Base-by-base conservation (phyloP, 2,113 vertebrate genomes). In the Mormyrus lacerda region DNA sequence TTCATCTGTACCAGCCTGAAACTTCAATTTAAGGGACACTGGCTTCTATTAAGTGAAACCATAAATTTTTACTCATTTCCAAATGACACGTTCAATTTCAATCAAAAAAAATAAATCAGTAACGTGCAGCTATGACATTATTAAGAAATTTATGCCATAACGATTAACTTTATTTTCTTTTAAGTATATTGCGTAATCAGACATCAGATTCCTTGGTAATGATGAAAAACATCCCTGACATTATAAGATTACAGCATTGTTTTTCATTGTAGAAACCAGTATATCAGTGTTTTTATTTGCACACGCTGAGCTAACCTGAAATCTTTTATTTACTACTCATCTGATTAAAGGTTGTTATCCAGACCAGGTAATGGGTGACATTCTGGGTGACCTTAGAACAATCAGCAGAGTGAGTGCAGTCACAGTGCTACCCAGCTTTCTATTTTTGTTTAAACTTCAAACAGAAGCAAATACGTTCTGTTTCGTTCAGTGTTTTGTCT, bases 161-260 rank as follows among this genome's bases (percentile, higher is more conserved):
- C 7, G 19, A 84, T 84, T 44, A 24, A 45, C 24, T 44, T 47
- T 47, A 19, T 83, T 47, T 39, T 83, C 15, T 45, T 83, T 83
- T 44, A 42, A 44, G 44, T 10, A 47, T 10, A 83, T 21, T 21
- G 1, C 11, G 42, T 84, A 84, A 84, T 84, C 82, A 84, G 19
- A 84, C 82, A 84, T 84, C 42, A 45, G 44, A 47, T 84, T n/a
- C 19, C 82, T 11, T 84, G 44, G 21, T 84, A 9, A 2, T 84
- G 39, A 44, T 83, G 79, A 45, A 84, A 45, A 84, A 84, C 82
- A 84, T 84, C 44, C 44, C 82, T 47, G 19, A 47, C 44, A 84
- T 84, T 84, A 84, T n/a, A 84, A 84, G 44, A 84, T 84, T 84
- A 84, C 15, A n/a, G 82, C 79, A n/a, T 47, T 44, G 82, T 10